Conservation (phyloP, 2,797 vertebrate genomes). For the Echeneis naucrates region DNA sequence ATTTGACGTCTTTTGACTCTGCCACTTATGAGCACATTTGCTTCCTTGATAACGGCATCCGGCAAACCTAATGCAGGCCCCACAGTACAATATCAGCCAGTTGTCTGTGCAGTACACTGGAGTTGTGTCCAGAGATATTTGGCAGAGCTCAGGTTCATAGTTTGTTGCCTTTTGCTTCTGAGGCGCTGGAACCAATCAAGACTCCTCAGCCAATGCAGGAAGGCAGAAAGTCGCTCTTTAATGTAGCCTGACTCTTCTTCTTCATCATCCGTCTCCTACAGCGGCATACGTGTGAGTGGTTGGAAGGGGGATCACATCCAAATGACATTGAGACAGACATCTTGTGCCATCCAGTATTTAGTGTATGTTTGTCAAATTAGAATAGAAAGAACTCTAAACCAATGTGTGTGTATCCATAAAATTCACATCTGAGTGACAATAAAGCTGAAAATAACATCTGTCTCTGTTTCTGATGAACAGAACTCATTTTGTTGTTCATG, state of each 20-base stretch:
- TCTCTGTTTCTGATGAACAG: no score
- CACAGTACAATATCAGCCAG: slow-evolving; percentile 11
- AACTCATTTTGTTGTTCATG: no score
- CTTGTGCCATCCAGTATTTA: no score
- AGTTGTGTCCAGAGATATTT: slow-evolving; percentile 67
- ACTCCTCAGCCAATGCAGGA: slow-evolving; percentile 86
- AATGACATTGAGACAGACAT: not conserved
- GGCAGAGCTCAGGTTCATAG: slow-evolving; percentile 50
- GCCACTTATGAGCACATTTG: not conserved
- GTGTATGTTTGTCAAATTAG: no score
- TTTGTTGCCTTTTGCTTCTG: slow-evolving; percentile 88
- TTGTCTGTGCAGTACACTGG: not conserved
- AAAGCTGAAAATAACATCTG: not conserved
- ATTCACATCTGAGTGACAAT: not conserved
- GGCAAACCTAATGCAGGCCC: not conserved
- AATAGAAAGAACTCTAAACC: no score
- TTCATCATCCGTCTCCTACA: slow-evolving; percentile 76
- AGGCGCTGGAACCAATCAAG: slow-evolving; percentile 81
- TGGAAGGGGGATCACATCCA: slow-evolving; percentile 1
- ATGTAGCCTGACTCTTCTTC: slow-evolving; percentile 83
- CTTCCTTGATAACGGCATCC: not conserved
- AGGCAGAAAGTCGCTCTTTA: slow-evolving; percentile 82
- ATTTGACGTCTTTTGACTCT: not conserved
- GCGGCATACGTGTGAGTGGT: slow-evolving; percentile 66
- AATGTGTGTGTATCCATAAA: no score